Conservation (phyloP, 2,888 invertebrate genomes). For the Coelopa pilipes region DNA sequence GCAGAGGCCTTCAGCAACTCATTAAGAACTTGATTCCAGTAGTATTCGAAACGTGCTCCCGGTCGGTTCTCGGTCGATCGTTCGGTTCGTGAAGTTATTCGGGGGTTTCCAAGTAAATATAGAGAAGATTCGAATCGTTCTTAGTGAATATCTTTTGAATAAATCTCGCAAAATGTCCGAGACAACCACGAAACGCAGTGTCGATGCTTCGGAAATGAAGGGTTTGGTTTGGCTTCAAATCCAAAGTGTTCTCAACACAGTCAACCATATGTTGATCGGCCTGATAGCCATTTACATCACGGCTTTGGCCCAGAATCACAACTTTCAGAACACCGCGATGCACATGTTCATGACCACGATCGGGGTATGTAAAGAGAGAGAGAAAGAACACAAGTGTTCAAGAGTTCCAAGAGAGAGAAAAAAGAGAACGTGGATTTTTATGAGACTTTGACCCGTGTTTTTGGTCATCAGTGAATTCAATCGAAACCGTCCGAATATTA, state of each 20-base stretch:
- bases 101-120: not conserved
- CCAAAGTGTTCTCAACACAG: slow-evolving; percentile 58
- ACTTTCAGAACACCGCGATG: slow-evolving; percentile 60
- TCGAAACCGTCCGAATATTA: no score
- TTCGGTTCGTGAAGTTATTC: not conserved
- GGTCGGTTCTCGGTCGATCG: no score
- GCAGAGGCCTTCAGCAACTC: no score
- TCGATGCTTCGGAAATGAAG: slow-evolving; percentile 7
- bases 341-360: slow-evolving; percentile 60
- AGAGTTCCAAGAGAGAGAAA: not conserved
- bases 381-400: not conserved
- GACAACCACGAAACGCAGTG: slow-evolving; percentile 8
- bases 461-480: no score
- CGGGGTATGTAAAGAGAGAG: slow-evolving; percentile 52
- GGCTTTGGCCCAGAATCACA: slow-evolving; percentile 55
- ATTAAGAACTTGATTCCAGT: not conserved
- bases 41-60: not conserved
- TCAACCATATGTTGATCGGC: slow-evolving; percentile 63
- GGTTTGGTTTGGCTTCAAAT: slow-evolving; percentile 52
- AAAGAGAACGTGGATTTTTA: not conserved
- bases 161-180: not conserved
- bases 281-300: slow-evolving; percentile 58
- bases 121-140: not conserved
- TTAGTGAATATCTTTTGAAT: not conserved
- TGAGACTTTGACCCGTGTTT: no score